These are phyloP conservation scores for Nyleta sp. DNA, from an alignment of 2,888 invertebrate genomes.

Conservation along the genomic window DNA sequence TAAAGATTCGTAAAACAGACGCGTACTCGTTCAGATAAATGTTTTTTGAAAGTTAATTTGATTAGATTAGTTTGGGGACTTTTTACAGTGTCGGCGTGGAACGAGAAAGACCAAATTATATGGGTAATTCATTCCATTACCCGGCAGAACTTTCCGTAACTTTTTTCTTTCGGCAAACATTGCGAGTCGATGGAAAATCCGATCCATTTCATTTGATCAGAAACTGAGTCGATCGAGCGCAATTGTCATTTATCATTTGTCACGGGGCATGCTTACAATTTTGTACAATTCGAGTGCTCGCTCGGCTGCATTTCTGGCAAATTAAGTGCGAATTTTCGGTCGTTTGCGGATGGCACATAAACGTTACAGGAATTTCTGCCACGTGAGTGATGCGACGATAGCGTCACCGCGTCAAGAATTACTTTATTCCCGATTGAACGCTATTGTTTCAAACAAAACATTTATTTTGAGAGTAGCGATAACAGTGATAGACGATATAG, in stretches of 20 bases:
- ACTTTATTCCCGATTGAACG: conserved; percentile 13
- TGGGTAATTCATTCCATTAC: not conserved
- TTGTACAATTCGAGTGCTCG: conserved; percentile 5
- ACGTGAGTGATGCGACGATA: no score
- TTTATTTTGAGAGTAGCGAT: conserved; percentile 64
- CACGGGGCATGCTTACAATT: not conserved
- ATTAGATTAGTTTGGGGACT: conserved; percentile 15
- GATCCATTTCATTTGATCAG: not conserved
- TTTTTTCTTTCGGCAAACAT: not conserved
- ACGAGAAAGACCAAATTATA: conserved; percentile 10
- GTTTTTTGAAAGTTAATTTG: conserved; percentile 52
- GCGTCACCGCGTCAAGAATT: not conserved
- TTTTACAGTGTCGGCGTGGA: conserved; percentile 23
- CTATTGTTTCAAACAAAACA: conserved; percentile 61
- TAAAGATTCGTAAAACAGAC: conserved; percentile 62
- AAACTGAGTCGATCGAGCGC: not conserved
- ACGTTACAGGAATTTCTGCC: no score
- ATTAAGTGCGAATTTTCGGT: no score
- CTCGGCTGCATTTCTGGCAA: no score
- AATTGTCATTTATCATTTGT: conserved; percentile 4
- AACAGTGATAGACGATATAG: conserved; percentile 64
- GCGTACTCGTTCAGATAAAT: conserved; percentile 61
- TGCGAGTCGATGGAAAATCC: no score
- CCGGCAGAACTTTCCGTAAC: not conserved
- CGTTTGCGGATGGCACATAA: no score